Percentiles rank a stretch among this genome's conserved stretches.
Evolutionary conservation across 1,140 invertebrate species (phyloP).

Genomic region (Ceratina calcarata): DNA sequence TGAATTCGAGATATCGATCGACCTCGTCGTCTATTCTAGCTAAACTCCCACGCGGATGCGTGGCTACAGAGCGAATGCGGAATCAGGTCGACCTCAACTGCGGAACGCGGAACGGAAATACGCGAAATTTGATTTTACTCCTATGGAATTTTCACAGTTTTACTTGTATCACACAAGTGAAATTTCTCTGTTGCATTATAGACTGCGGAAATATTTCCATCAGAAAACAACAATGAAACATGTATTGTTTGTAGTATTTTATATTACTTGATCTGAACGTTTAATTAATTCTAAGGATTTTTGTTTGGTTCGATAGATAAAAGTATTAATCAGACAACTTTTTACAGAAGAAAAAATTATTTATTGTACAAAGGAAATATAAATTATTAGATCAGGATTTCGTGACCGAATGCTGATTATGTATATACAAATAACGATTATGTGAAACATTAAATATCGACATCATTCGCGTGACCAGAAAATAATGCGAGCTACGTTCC

Average conservation of each 20-base stretch:
- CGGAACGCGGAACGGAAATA: constrained; percentile 7
- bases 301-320: too few species aligned
- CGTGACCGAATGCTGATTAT: not conserved
- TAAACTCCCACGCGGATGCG: constrained; percentile 49
- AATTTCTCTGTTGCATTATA: not conserved
- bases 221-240: too few species aligned
- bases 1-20: constrained; percentile 65
- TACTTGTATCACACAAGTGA: not conserved
- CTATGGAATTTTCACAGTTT: not conserved
- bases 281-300: too few species aligned
- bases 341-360: too few species aligned
- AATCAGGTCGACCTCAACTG: constrained; percentile 52
- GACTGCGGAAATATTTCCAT: too few species aligned
- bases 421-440: not conserved
- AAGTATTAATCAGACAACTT: too few species aligned
- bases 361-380: not conserved
- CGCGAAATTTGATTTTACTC: constrained; percentile 8
- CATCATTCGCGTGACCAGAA: not conserved
- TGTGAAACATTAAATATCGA: not conserved
- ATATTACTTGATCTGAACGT: too few species aligned
- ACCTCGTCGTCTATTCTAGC: constrained; percentile 48
- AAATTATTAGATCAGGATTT: not conserved
- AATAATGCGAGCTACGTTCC: not conserved
- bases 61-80: constrained; percentile 33
- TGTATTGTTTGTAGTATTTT: too few species aligned